Evolutionary conservation across 2,888 invertebrate genomes (phyloP), one percentile per base, ranked within the genome.

Genomic region (Drosophila austrosaltans): DNA sequence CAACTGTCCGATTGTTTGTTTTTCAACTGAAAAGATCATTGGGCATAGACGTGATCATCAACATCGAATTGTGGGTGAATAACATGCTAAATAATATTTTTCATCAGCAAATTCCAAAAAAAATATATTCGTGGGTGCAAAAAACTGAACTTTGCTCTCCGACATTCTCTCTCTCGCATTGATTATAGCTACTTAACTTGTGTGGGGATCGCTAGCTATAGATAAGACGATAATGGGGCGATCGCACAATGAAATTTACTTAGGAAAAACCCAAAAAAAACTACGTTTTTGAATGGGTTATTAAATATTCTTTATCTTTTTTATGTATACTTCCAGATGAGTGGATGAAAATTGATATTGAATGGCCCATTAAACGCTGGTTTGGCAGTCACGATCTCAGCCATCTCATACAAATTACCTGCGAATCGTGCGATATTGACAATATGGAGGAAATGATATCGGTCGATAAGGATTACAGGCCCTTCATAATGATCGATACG

Each of bases 401-500:
- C 66, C 96, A 96, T 86, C 94, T 95, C 42, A 93, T 97, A 69
- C 96, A 96, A 77, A 95, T 97, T 16, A 95, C 95, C 3, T 97
- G 97, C 90, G 95, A 95, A 81, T 96, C 96, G 12, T 97, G 97
- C 81, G 95, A 95, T 61, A 93, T 93, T 77, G 94, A 95, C 90
- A 93, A 94, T 16, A 94, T 94, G 40, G 90, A 91, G 66, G 81
- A 88, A 64, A 96, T 96, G 0, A 94, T 97, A 10, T 96, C 96
- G 0, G 94, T 95, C 76, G 94, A 95, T 83, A 94, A 94, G 77
- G 95, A 95, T 60, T 94, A 95, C 53, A 94, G 95, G 71, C 97
- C 97, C 0, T 97, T 97, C 91, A 93, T 97, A 30, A 96, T 96
- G 10, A 94, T 97, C 25, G 96, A 96, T 90, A 96, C 96, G 1